Evolutionary conservation across 2,113 vertebrate species (phyloP).

Genomic region (Coryphaenoides rupestris): DNA sequence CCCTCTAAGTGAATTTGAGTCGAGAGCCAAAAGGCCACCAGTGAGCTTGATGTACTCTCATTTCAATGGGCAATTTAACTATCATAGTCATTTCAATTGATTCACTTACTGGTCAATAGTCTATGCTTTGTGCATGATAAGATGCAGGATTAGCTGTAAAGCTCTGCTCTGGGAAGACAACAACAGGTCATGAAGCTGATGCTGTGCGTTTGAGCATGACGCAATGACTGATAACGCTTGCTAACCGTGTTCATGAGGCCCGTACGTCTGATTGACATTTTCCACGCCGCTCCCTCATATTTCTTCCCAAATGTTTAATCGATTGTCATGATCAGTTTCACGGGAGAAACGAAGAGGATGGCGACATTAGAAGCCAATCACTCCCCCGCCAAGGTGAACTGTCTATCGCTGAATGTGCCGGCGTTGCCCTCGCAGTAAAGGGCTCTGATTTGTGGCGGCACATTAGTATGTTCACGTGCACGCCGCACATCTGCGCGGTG

Average conservation of each 20-base stretch:
- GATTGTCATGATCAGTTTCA: constrained; percentile 50
- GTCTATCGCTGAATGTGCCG: constrained; percentile 54
- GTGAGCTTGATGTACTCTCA: too few species aligned
- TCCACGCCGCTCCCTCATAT: constrained; percentile 24
- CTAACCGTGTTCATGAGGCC: constrained; percentile 14
- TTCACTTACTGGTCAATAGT: too few species aligned
- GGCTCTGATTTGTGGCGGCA: constrained; percentile 48
- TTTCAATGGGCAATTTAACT: too few species aligned
- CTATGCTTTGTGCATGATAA: too few species aligned
- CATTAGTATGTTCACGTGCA: constrained; percentile 45
- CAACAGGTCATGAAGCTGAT: too few species aligned
- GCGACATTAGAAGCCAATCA: constrained; percentile 34
- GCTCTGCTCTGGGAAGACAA: too few species aligned
- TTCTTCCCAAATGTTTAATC: constrained; percentile 54
- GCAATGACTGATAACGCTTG: too few species aligned
- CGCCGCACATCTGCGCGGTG: constrained; percentile 35
- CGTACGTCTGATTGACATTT: background rate
- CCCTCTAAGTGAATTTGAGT: too few species aligned
- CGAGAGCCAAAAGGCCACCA: too few species aligned
- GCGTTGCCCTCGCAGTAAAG: constrained; percentile 48
- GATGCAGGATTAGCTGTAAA: too few species aligned
- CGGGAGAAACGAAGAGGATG: constrained; percentile 17
- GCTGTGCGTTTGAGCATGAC: too few species aligned
- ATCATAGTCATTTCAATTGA: too few species aligned
- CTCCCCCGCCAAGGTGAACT: constrained; percentile 35